phyloP scores from a whole-genome alignment of 2,113 vertebrate species.

The Chaetodon auriga region DNA sequence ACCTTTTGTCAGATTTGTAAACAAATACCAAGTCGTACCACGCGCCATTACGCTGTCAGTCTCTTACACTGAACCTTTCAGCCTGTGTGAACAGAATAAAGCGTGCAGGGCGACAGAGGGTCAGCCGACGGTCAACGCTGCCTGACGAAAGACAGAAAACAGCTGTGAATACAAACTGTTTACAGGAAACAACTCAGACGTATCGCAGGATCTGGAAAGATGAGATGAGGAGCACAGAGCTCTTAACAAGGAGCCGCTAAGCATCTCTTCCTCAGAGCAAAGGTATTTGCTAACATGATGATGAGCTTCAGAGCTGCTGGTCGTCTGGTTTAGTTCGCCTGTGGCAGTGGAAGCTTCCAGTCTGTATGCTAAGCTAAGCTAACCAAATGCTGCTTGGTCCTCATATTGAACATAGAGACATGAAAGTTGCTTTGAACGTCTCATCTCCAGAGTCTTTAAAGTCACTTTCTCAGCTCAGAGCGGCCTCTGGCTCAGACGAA shows the following conservation, averaged over 20 bases:
- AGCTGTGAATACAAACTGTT: background rate
- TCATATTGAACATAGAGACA: background rate
- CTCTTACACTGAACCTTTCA: background rate
- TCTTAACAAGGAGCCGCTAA: no score
- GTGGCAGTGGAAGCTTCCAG: no score
- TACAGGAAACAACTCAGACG: background rate
- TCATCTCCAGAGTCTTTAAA: background rate
- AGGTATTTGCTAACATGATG: no score
- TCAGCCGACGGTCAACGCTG: background rate
- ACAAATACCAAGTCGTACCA: background rate
- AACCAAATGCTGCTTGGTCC: no score
- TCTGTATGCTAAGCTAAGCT: no score
- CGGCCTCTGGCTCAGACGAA: slow-evolving; percentile 84
- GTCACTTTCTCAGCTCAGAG: background rate
- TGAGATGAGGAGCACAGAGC: no score
- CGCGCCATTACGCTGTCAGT: background rate
- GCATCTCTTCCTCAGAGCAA: no score
- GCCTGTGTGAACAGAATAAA: background rate
- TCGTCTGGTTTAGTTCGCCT: no score
- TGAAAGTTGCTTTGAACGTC: background rate
- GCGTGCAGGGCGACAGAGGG: background rate
- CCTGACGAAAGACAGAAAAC: background rate
- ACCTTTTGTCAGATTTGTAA: background rate
- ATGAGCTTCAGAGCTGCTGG: no score
- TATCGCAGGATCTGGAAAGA: no score